Evolutionary conservation across 2,797 vertebrate species (phyloP), one percentile per base, ranked within the genome.

Genomic region (Sarcoramphus papa): DNA sequence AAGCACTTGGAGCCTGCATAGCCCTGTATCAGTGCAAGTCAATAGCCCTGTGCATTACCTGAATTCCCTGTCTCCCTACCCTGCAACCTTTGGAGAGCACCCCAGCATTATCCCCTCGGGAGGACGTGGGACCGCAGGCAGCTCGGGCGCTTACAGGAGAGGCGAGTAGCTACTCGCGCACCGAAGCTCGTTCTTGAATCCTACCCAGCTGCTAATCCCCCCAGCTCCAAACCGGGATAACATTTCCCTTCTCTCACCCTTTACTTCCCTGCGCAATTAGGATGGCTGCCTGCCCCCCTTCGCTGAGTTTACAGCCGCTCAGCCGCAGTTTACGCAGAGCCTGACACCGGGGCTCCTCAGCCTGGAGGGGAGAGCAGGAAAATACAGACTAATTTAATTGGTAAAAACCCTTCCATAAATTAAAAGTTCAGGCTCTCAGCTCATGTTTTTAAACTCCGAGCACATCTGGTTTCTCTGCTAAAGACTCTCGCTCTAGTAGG

Each of bases 71-170:
- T 64, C 28, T 51, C 37, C 43, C 24, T 57, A 33, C 14, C 12
- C 70, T 64, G 21, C 33, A n/a, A 8, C 21, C 70, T 65, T 48
- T 45, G n/a, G 41, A 21, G 47, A 35, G 14, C 45, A 30, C 24
- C 35, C 59, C 27, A 48, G 47, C 4, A 0, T 51, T 67, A 57
- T 40, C 24, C 37, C 28, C 72, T 30, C 1, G 4, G 64, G 54
- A 60, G 28, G 31, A 56, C 0, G 0, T 7, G 11, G 30, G 43
- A 43, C 57, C 2, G 0, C 24, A 30, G 35, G 17, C 35, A 75
- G 31, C 35, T 10, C 56, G 21, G 43, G 41, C 2, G 2, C 19
- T 69, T 45, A 22, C 12, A 62, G 70, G 43, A 81, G 35, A 57
- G 48, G 75, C 14, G 40, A 14, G 47, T 37, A 64, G 33, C 54